Percentiles rank a stretch among this genome's conserved stretches.
phyloP scores from a whole-genome alignment of 1,140 invertebrate genomes.

The Bicyclus anynana region DNA sequence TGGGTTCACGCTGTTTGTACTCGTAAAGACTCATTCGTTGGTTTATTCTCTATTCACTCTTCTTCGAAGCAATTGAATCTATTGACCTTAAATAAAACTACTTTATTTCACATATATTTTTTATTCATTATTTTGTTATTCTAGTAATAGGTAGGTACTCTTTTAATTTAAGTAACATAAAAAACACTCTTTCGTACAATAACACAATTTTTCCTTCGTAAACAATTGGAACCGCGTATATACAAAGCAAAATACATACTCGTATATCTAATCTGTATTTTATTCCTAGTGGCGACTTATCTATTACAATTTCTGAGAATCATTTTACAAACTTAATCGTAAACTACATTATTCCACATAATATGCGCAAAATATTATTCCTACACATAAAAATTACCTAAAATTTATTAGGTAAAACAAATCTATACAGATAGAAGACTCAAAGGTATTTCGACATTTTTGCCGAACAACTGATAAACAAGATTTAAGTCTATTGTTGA shows the following conservation, averaged over 20 bases:
- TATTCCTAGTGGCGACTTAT: not conserved
- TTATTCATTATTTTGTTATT: slow-evolving; percentile 24
- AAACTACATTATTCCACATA: not conserved
- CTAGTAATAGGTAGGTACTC: slow-evolving; percentile 8
- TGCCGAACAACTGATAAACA: too few relatives aligned
- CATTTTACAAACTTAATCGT: not conserved
- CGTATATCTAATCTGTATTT: not conserved
- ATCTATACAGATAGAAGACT: too few relatives aligned
- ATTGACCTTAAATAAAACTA: not conserved
- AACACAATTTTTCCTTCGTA: not conserved
- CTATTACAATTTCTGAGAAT: not conserved
- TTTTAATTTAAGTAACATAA: slow-evolving; percentile 11
- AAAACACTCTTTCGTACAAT: not conserved
- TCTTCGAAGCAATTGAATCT: too few relatives aligned
- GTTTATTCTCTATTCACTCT: too few relatives aligned
- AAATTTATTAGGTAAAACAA: too few relatives aligned
- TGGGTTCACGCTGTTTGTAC: too few relatives aligned
- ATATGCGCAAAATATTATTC: not conserved
- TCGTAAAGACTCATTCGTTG: too few relatives aligned
- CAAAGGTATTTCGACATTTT: too few relatives aligned
- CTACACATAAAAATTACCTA: too few relatives aligned
- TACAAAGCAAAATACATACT: not conserved
- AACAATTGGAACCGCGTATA: not conserved
- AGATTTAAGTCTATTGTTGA: too few relatives aligned
- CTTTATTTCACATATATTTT: slow-evolving; percentile 1